Conservation (phyloP, 1,140 invertebrate genomes). For the Hylaeus volcanicus region DNA sequence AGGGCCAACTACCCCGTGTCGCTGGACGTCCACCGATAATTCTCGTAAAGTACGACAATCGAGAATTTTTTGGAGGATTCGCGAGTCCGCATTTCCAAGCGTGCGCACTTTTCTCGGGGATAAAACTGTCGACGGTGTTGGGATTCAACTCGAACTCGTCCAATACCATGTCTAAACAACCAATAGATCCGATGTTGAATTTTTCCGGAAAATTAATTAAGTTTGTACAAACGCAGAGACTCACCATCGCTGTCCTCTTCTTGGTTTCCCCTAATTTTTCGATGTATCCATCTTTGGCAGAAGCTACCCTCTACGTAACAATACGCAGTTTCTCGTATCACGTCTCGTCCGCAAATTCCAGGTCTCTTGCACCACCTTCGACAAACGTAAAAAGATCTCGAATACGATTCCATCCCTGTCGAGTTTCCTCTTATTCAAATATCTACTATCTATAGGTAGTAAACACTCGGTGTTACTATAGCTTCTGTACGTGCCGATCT, state of each 20-base stretch:
- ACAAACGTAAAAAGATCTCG: not conserved
- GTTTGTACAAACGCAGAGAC: not conserved
- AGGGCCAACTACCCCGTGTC: conserved; percentile 91
- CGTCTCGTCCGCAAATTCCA: conserved; percentile 87
- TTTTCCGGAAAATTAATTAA: not conserved
- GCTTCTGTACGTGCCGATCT: not conserved
- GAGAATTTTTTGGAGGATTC: conserved; percentile 68
- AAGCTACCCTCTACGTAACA: conserved; percentile 91
- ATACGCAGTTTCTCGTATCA: conserved; percentile 90
- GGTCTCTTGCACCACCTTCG: conserved; percentile 87
- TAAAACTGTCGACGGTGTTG: conserved; percentile 68
- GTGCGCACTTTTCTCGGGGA: conserved; percentile 58
- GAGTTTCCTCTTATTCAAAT: too few species aligned
- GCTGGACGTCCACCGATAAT: conserved; percentile 93
- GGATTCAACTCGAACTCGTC: conserved; percentile 74
- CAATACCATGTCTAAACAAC: conserved; percentile 63
- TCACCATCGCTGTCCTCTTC: conserved; percentile 71
- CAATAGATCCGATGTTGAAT: not conserved
- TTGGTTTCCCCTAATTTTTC: conserved; percentile 79
- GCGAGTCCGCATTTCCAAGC: conserved; percentile 73
- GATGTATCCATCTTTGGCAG: conserved; percentile 88
- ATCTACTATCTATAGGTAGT: too few species aligned
- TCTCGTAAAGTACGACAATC: conserved; percentile 78
- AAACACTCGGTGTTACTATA: too few species aligned
- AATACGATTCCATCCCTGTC: too few species aligned